Percentiles rank a stretch among this genome's conserved stretches.
These are phyloP conservation scores for Haliclona indistincta DNA, from an alignment of 37 sponge, comb jelly and placozoan species.

Conservation along the genomic window DNA sequence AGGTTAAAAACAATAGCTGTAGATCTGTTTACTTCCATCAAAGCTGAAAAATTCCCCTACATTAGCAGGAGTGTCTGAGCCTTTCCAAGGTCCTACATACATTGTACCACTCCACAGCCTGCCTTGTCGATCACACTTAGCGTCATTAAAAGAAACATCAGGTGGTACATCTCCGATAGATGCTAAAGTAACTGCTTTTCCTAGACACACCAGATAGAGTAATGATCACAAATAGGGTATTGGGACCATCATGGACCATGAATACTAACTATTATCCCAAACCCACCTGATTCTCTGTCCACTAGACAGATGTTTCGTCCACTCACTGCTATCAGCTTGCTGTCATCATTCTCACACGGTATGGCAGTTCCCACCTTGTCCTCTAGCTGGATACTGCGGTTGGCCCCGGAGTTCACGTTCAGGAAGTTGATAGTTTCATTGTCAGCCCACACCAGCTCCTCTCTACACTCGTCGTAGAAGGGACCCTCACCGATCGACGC, in stretches of 20 bases:
- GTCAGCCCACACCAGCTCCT: conserved; percentile 55
- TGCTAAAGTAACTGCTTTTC: neutral
- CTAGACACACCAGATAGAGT: too few relatives aligned
- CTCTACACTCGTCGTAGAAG: conserved; percentile 29
- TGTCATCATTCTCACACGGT: conserved; percentile 14
- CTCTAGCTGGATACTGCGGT: neutral
- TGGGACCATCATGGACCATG: too few relatives aligned
- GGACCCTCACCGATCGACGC: conserved; percentile 45
- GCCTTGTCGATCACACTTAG: conserved; percentile 48
- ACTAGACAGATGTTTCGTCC: conserved; percentile 36
- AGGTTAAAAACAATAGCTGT: too few relatives aligned
- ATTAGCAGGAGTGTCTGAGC: neutral
- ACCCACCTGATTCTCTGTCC: conserved; percentile 42
- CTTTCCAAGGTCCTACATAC: too few relatives aligned
- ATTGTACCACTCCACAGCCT: conserved; percentile 64
- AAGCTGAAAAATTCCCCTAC: neutral
- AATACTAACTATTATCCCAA: neutral
- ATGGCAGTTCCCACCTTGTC: conserved; percentile 32
- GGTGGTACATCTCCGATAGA: conserved; percentile 9
- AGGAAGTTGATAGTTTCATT: conserved; percentile 40
- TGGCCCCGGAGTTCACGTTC: conserved; percentile 1
- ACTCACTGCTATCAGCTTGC: conserved; percentile 20
- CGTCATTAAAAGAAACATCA: conserved; percentile 57
- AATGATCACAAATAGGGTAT: too few relatives aligned
- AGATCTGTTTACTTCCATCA: too few relatives aligned